Evolutionary conservation across 2,888 invertebrate genomes (phyloP).

Genomic region (Drosophila leonis): DNA sequence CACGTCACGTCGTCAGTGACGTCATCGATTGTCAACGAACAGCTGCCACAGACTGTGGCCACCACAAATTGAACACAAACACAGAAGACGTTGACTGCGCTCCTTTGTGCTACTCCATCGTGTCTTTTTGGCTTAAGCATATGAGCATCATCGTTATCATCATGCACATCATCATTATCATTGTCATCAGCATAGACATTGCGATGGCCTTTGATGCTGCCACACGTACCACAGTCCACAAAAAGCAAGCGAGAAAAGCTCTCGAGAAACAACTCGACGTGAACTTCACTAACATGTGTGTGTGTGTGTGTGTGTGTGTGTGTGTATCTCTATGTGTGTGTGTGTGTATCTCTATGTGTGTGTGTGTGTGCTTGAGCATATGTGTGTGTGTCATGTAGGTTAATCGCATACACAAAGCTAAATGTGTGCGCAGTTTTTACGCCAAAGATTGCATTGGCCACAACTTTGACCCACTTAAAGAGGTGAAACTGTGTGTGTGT

Average conservation of each 20-base stretch:
- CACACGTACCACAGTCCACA: conserved; percentile 34
- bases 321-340: conserved; percentile 20
- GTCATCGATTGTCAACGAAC: conserved; percentile 68
- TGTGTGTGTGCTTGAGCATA: conserved; percentile 16
- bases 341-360: conserved; percentile 19
- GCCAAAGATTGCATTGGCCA: conserved; percentile 64
- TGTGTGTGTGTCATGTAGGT: conserved; percentile 45
- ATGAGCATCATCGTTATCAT: conserved; percentile 11
- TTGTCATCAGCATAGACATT: conserved; percentile 13
- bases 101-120: conserved; percentile 36
- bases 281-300: conserved; percentile 15
- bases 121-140: conserved; percentile 38
- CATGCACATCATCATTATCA: conserved; percentile 10
- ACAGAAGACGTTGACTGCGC: conserved; percentile 26
- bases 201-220: conserved; percentile 14
- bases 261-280: conserved; percentile 2
- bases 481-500: not conserved
- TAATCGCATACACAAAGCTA: conserved; percentile 51
- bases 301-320: conserved; percentile 22
- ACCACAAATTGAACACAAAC: conserved; percentile 71
- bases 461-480: conserved; percentile 54
- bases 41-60: conserved; percentile 56
- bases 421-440: conserved; percentile 48
- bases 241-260: conserved; percentile 22
- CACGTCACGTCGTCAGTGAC: conserved; percentile 44